These are phyloP conservation scores for Pteronotus mesoamericanus DNA, from an alignment of 2,797 vertebrate species.

Conservation along the genomic window DNA sequence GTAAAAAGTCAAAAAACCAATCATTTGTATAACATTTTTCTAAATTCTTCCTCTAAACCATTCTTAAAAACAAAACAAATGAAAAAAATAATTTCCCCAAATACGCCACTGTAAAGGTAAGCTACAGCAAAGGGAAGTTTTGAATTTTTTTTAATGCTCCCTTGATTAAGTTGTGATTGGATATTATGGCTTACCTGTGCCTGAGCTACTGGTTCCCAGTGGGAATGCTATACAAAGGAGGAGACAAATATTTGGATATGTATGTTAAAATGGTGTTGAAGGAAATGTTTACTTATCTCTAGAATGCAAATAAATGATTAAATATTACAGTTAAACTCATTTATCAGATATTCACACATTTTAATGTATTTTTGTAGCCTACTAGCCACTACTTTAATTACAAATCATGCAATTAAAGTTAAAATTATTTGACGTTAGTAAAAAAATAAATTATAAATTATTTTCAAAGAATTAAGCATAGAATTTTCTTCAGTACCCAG, in stretches of 20 bases:
- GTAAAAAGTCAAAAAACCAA: background rate
- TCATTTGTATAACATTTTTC: background rate
- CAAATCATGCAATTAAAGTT: background rate
- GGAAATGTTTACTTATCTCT: background rate
- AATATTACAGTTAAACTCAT: background rate
- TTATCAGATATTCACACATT: background rate
- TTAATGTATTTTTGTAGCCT: background rate
- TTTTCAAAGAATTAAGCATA: background rate
- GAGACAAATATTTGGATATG: conserved; percentile 22
- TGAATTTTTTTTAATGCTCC: background rate
- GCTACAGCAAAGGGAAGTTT: background rate
- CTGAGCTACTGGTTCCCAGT: background rate
- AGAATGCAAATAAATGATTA: background rate
- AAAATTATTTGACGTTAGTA: background rate
- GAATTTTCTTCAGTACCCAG: background rate
- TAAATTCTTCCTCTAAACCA: background rate
- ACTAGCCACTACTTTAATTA: background rate
- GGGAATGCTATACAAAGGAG: conserved; percentile 19
- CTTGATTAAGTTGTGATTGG: background rate
- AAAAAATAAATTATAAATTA: background rate
- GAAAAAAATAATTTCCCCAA: background rate
- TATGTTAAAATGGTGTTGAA: background rate
- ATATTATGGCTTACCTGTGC: conserved; percentile 36
- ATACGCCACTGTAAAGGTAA: background rate
- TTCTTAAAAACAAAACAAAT: background rate